Conservation (phyloP, 2,797 vertebrate genomes). For the Sebastes ruberrimus region DNA sequence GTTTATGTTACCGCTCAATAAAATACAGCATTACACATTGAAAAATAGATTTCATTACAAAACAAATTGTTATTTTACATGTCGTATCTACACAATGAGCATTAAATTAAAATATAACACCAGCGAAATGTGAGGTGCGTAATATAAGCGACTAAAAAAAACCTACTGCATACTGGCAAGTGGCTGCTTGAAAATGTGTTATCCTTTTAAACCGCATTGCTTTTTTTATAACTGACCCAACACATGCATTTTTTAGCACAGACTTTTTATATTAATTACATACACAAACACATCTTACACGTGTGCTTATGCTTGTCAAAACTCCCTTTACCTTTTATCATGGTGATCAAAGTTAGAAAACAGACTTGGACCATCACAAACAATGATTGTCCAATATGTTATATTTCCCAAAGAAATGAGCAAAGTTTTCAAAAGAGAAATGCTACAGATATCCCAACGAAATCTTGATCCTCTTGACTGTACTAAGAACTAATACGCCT, state of each 20-base stretch:
- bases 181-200: slow-evolving; percentile 10
- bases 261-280: slow-evolving; percentile 20
- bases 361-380: slow-evolving; percentile 1
- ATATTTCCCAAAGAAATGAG: slow-evolving; percentile 20
- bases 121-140: slow-evolving; percentile 47
- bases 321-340: slow-evolving; percentile 50
- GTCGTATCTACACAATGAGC: slow-evolving; percentile 66
- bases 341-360: slow-evolving; percentile 27
- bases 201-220: slow-evolving; percentile 9
- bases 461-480: slow-evolving; percentile 3
- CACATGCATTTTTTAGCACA: slow-evolving; percentile 21
- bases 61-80: slow-evolving; percentile 63
- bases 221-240: slow-evolving; percentile 26
- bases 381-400: slow-evolving; percentile 55
- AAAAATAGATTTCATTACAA: slow-evolving; percentile 64
- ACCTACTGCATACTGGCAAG: slow-evolving; percentile 37
- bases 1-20: slow-evolving; percentile 34
- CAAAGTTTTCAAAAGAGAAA: slow-evolving; percentile 12
- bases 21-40: slow-evolving; percentile 48
- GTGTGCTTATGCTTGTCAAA: slow-evolving; percentile 34
- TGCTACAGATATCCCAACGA: slow-evolving; percentile 43
- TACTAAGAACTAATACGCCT: slow-evolving; percentile 12
- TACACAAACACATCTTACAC: slow-evolving; percentile 41
- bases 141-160: slow-evolving; percentile 44
- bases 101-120: slow-evolving; percentile 67